Evolutionary conservation across 1,140 invertebrate species (phyloP).

Genomic region (Drosophila lacteicornis): DNA sequence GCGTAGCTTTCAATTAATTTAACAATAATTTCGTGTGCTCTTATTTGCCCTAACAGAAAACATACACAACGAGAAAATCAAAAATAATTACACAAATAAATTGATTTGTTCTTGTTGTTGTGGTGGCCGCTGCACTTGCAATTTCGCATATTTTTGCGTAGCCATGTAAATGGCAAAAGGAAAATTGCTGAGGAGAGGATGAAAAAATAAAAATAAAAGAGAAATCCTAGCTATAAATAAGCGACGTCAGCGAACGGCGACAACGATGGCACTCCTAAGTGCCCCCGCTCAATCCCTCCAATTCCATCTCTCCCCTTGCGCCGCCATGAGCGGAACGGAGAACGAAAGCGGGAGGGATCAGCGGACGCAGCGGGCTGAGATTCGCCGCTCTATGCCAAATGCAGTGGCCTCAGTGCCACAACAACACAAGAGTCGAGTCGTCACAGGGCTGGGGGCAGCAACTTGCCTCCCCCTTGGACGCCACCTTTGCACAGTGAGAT

Average conservation of each 20-base stretch:
- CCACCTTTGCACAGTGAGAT: conserved; percentile 20
- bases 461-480: conserved; percentile 33
- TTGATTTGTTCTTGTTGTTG: conserved; percentile 20
- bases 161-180: conserved; percentile 61
- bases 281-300: conserved; percentile 41
- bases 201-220: conserved; percentile 49
- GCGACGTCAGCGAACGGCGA: conserved; percentile 61
- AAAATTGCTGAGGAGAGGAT: conserved; percentile 30
- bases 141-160: conserved; percentile 72
- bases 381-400: conserved; percentile 68
- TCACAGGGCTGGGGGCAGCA: conserved; percentile 72
- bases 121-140: conserved; percentile 20
- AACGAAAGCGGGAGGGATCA: conserved; percentile 9
- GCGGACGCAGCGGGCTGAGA: conserved; percentile 31
- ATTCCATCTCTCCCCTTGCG: neutral
- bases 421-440: conserved; percentile 48
- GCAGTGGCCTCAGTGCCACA: conserved; percentile 59
- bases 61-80: conserved; percentile 45
- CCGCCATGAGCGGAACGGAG: neutral
- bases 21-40: conserved; percentile 63
- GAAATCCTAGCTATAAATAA: conserved; percentile 71
- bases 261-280: conserved; percentile 70
- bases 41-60: conserved; percentile 2
- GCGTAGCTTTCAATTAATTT: conserved; percentile 58
- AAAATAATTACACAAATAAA: conserved; percentile 72